Evolutionary conservation across 2,113 vertebrate genomes (phyloP).

Genomic region (Phrynocephalus versicolor): DNA sequence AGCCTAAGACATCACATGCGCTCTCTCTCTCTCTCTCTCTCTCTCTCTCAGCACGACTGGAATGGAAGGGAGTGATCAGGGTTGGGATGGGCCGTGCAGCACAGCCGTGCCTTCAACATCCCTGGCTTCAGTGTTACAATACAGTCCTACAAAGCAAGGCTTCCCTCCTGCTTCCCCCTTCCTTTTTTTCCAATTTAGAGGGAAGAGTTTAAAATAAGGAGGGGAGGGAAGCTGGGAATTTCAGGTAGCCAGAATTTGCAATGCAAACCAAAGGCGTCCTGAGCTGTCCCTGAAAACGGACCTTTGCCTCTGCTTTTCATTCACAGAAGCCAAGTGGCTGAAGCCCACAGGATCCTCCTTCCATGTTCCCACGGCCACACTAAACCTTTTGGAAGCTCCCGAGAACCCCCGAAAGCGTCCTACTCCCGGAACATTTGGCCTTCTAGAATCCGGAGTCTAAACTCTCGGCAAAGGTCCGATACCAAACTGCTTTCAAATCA

Average conservation of each 20-base stretch:
- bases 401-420: not conserved
- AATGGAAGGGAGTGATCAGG: not conserved
- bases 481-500: not conserved
- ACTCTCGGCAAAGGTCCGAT: no score
- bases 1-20: rapidly evolving
- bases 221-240: no score
- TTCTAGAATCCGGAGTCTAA: no score
- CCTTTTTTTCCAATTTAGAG: not conserved
- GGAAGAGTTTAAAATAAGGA: no score
- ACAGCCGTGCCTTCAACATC: not conserved
- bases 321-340: no score
- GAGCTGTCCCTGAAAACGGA: not conserved
- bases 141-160: no score
- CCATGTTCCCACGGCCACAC: not conserved
- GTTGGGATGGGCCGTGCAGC: not conserved
- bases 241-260: not conserved
- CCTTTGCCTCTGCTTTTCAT: not conserved
- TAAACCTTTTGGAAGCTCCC: not conserved
- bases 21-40: no score
- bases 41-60: no score
- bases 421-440: not conserved
- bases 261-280: not conserved
- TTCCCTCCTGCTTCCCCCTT: not conserved
- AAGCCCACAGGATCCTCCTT: no score
- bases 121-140: not conserved